Conservation (phyloP, 2,797 vertebrate species). For the Premnoplex brunnescens region DNA sequence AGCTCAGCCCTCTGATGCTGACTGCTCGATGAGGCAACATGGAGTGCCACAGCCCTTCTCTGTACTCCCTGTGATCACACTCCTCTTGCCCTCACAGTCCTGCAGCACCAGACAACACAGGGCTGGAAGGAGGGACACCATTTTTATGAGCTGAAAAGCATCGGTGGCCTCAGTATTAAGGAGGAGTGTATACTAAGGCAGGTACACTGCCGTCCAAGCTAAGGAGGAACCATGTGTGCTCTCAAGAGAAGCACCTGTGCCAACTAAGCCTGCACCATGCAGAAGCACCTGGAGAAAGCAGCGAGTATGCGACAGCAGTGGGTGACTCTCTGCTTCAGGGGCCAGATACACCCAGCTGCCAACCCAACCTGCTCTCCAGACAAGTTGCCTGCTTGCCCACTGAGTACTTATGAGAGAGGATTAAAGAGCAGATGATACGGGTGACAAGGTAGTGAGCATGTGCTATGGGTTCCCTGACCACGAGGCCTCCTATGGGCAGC, state of each 20-base stretch:
- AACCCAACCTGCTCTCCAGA: background rate
- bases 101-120: background rate
- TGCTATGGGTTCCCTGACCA: background rate
- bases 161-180: background rate
- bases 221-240: background rate
- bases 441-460: background rate
- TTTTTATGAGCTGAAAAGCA: background rate
- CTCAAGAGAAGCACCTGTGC: background rate
- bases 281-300: background rate
- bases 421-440: background rate
- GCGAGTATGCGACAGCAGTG: fast-evolving
- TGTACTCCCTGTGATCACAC: fast-evolving
- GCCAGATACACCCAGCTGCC: background rate
- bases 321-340: background rate
- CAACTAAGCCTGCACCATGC: fast-evolving
- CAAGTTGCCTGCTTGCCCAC: background rate
- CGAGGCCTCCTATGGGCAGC: background rate
- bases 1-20: background rate
- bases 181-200: background rate
- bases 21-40: fast-evolving
- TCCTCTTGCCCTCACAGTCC: background rate
- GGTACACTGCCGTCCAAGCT: background rate
- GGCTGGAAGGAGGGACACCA: background rate
- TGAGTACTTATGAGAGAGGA: background rate
- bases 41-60: fast-evolving